phyloP scores from a whole-genome alignment of 2,888 invertebrate species.

The Tuta absoluta region DNA sequence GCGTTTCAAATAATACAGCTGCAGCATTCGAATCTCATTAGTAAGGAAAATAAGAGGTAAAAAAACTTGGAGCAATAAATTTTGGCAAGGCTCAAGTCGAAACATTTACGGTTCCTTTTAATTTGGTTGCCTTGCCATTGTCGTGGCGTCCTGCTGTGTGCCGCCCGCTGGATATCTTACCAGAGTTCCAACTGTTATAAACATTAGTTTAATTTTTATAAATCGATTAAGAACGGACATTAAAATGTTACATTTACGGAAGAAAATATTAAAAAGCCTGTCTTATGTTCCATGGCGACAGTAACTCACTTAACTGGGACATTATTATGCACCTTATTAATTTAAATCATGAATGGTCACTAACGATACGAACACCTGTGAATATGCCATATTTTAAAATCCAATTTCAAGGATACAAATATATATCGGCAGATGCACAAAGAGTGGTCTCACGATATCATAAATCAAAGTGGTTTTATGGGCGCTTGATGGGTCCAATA shows the following conservation, averaged over 20 bases:
- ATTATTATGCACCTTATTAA: neutral
- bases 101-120: constrained; percentile 80
- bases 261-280: neutral
- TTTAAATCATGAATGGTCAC: constrained; percentile 4
- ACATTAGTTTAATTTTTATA: constrained; percentile 74
- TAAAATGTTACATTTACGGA: constrained; percentile 1
- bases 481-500: constrained; percentile 52
- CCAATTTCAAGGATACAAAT: constrained; percentile 18
- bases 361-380: constrained; percentile 29
- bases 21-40: constrained; percentile 79
- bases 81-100: constrained; percentile 78
- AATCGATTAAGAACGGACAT: constrained; percentile 71
- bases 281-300: neutral
- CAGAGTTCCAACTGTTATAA: constrained; percentile 76
- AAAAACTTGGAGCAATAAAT: constrained; percentile 75
- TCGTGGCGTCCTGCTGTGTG: constrained; percentile 75
- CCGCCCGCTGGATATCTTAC: constrained; percentile 71
- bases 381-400: constrained; percentile 30
- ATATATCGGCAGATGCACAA: constrained; percentile 57
- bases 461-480: constrained; percentile 66
- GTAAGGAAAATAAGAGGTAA: constrained; percentile 74
- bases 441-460: constrained; percentile 50
- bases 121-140: constrained; percentile 79
- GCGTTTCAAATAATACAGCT: constrained; percentile 69
- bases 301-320: neutral